Evolutionary conservation across 2,888 invertebrate species (phyloP).

Genomic region (Oasisia sp.): DNA sequence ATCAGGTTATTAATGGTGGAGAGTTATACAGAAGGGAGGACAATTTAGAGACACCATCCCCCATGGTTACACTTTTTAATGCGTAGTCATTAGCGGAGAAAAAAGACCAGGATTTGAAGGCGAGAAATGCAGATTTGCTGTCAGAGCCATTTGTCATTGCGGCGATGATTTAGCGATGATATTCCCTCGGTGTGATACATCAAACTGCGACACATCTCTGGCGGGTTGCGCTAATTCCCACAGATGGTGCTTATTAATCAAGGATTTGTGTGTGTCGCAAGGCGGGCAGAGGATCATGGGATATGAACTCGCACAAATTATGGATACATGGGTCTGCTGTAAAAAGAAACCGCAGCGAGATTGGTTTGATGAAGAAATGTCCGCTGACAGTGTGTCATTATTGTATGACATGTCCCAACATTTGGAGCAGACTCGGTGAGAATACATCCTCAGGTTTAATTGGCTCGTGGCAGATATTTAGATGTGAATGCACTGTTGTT

Average conservation of each 20-base stretch:
- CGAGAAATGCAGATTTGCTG: not conserved
- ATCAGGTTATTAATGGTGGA: not conserved
- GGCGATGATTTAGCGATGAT: not conserved
- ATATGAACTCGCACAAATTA: conserved; percentile 1
- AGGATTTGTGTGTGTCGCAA: not conserved
- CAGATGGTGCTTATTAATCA: not conserved
- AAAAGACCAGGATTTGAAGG: not conserved
- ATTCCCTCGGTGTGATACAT: not conserved
- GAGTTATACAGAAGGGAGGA: not conserved
- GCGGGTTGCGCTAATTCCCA: not conserved
- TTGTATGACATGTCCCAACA: not conserved
- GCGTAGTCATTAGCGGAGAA: not conserved
- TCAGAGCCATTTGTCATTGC: not conserved
- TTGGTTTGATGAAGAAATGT: too few relatives aligned
- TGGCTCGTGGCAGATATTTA: not conserved
- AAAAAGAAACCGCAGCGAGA: not conserved
- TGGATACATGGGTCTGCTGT: not conserved
- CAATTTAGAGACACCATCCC: not conserved
- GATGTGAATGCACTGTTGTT: too few relatives aligned
- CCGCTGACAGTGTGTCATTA: not conserved
- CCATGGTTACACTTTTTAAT: not conserved
- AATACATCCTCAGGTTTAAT: not conserved
- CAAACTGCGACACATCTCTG: not conserved
- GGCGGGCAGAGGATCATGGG: not conserved
- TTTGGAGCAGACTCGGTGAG: not conserved